Conservation (phyloP, 2,113 vertebrate genomes). For the Hylia prasina region DNA sequence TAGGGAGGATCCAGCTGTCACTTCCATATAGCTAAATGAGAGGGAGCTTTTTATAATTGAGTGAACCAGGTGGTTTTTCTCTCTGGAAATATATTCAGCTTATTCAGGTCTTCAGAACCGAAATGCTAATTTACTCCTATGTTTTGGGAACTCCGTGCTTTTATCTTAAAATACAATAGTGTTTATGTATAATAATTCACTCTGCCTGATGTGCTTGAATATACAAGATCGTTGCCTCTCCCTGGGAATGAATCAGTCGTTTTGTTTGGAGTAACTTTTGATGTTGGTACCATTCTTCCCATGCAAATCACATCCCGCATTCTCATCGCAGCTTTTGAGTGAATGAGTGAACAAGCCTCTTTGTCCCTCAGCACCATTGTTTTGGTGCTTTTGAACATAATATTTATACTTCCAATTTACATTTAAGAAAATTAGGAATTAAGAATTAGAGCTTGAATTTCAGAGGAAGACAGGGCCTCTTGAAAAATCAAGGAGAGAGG, state of each 20-base stretch:
- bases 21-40: conserved; percentile 26
- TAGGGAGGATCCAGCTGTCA: neutral
- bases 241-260: conserved; percentile 13
- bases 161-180: conserved; percentile 24
- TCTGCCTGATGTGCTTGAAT: conserved; percentile 21
- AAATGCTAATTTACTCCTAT: conserved; percentile 32
- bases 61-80: conserved; percentile 45
- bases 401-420: neutral
- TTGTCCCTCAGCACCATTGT: neutral
- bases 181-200: conserved; percentile 12
- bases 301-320: neutral
- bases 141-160: conserved; percentile 2
- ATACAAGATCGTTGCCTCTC: conserved; percentile 4
- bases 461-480: neutral
- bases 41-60: conserved; percentile 54
- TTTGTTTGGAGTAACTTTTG: conserved; percentile 46
- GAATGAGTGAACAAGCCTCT: neutral
- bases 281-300: neutral
- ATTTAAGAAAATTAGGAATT: neutral
- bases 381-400: neutral
- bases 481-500: neutral
- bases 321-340: neutral
- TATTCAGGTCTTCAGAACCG: neutral
- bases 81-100: conserved; percentile 40
- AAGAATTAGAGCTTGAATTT: neutral